These are phyloP conservation scores for Pachymerium ferrugineum DNA, from an alignment of 2,888 invertebrate genomes.

Conservation along the genomic window DNA sequence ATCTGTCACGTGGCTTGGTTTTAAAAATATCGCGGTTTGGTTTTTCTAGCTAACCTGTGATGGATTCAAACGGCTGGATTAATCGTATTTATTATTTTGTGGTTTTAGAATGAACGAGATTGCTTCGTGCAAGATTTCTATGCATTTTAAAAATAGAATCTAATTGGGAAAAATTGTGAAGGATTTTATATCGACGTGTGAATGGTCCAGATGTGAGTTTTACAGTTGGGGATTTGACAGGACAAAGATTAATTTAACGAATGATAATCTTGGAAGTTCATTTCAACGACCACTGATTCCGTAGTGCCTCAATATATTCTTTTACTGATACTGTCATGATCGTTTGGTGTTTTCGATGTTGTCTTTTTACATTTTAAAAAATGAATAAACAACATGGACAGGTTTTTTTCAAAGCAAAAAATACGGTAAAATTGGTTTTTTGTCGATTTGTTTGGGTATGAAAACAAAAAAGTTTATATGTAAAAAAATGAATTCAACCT, in stretches of 20 bases:
- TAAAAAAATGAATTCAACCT: neutral
- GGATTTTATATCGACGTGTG: neutral
- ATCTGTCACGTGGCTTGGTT: too few species aligned
- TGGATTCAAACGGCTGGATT: too few species aligned
- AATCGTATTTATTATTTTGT: neutral
- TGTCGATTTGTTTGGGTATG: neutral
- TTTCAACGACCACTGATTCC: neutral
- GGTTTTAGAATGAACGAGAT: neutral
- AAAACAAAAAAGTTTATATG: neutral
- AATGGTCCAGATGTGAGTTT: neutral
- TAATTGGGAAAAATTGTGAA: neutral
- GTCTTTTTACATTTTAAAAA: conserved; percentile 2
- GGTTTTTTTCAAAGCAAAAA: neutral
- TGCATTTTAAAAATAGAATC: neutral
- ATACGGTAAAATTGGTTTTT: neutral
- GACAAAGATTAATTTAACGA: neutral
- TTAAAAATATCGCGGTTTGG: too few species aligned
- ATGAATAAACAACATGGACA: neutral
- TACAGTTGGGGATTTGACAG: neutral
- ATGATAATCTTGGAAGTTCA: neutral
- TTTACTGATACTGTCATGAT: neutral
- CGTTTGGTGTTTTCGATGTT: neutral
- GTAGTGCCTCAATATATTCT: conserved; percentile 2
- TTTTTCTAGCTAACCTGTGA: neutral
- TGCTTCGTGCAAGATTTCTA: neutral